Percentiles rank a stretch among this genome's conserved stretches.
phyloP scores from a whole-genome alignment of 2,888 invertebrate genomes.

The Eumerus sabulonum region DNA sequence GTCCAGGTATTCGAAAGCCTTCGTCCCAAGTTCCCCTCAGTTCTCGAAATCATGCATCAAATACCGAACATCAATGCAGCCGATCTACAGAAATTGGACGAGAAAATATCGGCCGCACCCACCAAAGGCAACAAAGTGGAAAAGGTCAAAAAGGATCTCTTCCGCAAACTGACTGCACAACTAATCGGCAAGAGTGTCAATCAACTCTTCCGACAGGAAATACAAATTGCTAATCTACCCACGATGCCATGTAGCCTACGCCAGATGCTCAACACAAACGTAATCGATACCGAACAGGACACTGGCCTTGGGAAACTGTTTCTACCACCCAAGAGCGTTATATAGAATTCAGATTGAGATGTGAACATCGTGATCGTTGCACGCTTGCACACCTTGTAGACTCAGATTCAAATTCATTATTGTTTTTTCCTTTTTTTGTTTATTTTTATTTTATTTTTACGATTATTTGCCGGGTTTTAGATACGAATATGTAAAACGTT shows the following conservation, averaged over 20 bases:
- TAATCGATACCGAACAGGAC: constrained; percentile 76
- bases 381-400: too few species aligned
- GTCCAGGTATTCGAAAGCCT: constrained; percentile 92
- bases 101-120: constrained; percentile 85
- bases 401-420: constrained; percentile 50
- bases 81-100: constrained; percentile 91
- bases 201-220: constrained; percentile 92
- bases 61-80: constrained; percentile 90
- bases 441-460: constrained; percentile 42
- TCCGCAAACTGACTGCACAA: constrained; percentile 91
- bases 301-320: constrained; percentile 75
- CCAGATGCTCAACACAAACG: constrained; percentile 65
- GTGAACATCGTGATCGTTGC: not conserved
- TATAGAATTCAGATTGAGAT: constrained; percentile 40
- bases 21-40: constrained; percentile 86
- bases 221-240: constrained; percentile 91
- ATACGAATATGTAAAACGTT: constrained; percentile 60
- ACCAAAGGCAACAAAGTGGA: constrained; percentile 89
- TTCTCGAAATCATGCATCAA: constrained; percentile 84
- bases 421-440: too few species aligned
- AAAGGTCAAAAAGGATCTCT: constrained; percentile 93
- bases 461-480: constrained; percentile 64
- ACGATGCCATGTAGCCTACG: constrained; percentile 79
- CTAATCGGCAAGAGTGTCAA: constrained; percentile 91
- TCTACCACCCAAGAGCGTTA: constrained; percentile 68